Evolutionary conservation across 2,888 invertebrate species (phyloP), one percentile per base, ranked within the genome.

Genomic region (Campaea margaritaria): DNA sequence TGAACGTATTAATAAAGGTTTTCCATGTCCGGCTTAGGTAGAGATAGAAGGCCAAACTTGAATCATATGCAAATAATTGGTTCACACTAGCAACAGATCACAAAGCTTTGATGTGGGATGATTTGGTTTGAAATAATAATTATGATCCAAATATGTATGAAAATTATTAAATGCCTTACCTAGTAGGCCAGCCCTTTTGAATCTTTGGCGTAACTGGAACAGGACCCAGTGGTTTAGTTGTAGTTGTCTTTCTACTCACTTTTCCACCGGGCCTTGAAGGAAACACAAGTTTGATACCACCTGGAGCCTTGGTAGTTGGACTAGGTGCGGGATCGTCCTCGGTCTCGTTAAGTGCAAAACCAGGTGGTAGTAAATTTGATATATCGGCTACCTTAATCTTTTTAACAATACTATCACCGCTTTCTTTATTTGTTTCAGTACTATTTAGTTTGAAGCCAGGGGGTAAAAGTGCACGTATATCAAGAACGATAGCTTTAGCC

Each of bases 121-220:
- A 21, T n/a, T n/a, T n/a, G n/a, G 21, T 21, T 5, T 21, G 5
- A 3, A 21, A 21, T n/a, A n/a, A n/a, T n/a, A n/a, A n/a, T n/a
- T n/a, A n/a, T n/a, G n/a, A 21, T 21, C 3, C 21, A 11, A 34
- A 34, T 34, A 34, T 34, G 2, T 34, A 34, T 34, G 34, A 36
- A 36, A 10, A 12, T 3, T 12, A n/a, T 36, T 89, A 31, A 31
- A 31, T 7, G 9, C 28, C 39, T 38, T 89, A 96, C 95, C 97
- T 95, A 16, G 94, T 94, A 0, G 97, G 97, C 94, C 97, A 97
- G 69, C 97, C 97, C 83, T 96, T 97, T 65, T 96, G 95, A 71
- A 97, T 97, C 51, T 95, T 94, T 7, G 96, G 96, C 0, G 91
- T 85, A 0, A 83, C 79, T 39, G 79, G 85, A 57, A 81, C 86